Conservation (phyloP, 2,888 invertebrate genomes). For the Cryptocheilus praepositus region DNA sequence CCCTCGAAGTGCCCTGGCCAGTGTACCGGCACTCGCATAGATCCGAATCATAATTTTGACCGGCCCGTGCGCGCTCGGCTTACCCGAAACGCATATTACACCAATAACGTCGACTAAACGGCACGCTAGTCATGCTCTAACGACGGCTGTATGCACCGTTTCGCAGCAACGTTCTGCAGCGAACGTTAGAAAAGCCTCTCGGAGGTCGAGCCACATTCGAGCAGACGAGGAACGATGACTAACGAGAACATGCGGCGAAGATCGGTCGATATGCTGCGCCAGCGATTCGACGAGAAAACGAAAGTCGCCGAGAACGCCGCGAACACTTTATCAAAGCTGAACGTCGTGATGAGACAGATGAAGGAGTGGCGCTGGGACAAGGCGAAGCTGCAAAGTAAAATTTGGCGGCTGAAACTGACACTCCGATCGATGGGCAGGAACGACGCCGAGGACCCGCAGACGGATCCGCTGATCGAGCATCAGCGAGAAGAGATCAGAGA, state of each 20-base stretch:
- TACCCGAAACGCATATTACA: too few relatives aligned
- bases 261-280: constrained; percentile 5
- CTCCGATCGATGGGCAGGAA: constrained; percentile 30
- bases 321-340: constrained; percentile 38
- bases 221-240: background rate
- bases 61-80: too few relatives aligned
- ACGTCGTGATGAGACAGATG: constrained; percentile 43
- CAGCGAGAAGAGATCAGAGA: constrained; percentile 45
- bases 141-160: too few relatives aligned
- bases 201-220: background rate
- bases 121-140: too few relatives aligned
- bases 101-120: too few relatives aligned
- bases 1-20: too few relatives aligned
- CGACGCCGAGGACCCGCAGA: constrained; percentile 21
- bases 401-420: constrained; percentile 42
- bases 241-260: background rate
- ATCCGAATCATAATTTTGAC: too few relatives aligned
- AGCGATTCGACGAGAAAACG: constrained; percentile 34
- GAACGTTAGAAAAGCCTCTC: too few relatives aligned
- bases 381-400: constrained; percentile 43
- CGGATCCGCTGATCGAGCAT: constrained; percentile 45
- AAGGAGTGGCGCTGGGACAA: constrained; percentile 46
- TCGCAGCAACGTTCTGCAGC: too few relatives aligned
- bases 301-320: constrained; percentile 41
- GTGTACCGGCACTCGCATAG: too few relatives aligned